Percentiles rank a stretch among this genome's conserved stretches.
Evolutionary conservation across 1,140 invertebrate genomes (phyloP).

Genomic region (Paracyclopina nana): DNA sequence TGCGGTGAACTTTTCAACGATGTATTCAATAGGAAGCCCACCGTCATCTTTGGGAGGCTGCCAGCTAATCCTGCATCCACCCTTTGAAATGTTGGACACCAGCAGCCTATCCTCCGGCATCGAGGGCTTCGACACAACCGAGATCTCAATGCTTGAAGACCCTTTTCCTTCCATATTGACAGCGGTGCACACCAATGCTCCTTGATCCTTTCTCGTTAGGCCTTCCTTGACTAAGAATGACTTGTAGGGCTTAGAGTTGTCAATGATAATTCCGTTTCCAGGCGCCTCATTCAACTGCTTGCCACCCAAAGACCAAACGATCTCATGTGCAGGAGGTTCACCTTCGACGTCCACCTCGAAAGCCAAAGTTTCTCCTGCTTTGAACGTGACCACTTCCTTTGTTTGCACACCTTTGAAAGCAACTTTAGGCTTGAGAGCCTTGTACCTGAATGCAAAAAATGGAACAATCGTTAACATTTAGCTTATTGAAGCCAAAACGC

Average conservation of each 20-base stretch:
- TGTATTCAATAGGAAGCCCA: slow-evolving; percentile 81
- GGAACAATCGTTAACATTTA: no score
- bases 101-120: slow-evolving; percentile 85
- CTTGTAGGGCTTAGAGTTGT: slow-evolving; percentile 46
- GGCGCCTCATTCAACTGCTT: background rate
- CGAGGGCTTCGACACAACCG: slow-evolving; percentile 68
- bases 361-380: slow-evolving; percentile 63
- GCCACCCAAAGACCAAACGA: background rate
- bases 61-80: slow-evolving; percentile 89
- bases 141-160: slow-evolving; percentile 71
- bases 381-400: slow-evolving; percentile 40
- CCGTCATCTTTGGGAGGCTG: slow-evolving; percentile 94
- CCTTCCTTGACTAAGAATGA: slow-evolving; percentile 65
- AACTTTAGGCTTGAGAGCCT: slow-evolving; percentile 62
- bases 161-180: slow-evolving; percentile 88
- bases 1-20: slow-evolving; percentile 91
- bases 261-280: slow-evolving; percentile 2
- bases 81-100: slow-evolving; percentile 82
- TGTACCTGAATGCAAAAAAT: no score
- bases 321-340: slow-evolving; percentile 61
- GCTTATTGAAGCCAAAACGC: no score
- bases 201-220: slow-evolving; percentile 66
- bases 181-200: slow-evolving; percentile 70
- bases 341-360: slow-evolving; percentile 64
- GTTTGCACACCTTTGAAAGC: slow-evolving; percentile 46